Conservation (phyloP, 2,113 vertebrate species). For the Callipepla squamata region DNA sequence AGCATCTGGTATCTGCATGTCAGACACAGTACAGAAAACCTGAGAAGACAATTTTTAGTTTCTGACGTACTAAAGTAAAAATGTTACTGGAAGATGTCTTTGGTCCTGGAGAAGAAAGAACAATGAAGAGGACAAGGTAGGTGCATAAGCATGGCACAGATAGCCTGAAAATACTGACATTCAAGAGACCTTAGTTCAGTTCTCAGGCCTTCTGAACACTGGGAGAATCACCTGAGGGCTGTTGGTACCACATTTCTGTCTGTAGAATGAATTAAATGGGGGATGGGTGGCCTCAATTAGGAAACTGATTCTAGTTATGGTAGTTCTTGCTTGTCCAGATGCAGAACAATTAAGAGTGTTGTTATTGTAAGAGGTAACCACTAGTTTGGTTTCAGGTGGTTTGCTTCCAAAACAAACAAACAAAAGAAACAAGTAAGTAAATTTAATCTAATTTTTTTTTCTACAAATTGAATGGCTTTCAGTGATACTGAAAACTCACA, state of each 20-base stretch:
- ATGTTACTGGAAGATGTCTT: background rate
- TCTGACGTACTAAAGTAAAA: background rate
- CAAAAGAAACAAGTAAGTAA: background rate
- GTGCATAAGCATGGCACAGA: background rate
- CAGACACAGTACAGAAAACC: background rate
- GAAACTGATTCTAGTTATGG: background rate
- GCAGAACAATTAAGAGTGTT: background rate
- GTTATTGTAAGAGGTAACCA: background rate
- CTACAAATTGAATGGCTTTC: background rate
- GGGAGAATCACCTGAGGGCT: background rate
- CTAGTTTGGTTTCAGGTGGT: background rate
- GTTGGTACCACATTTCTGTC: background rate
- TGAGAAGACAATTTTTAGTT: background rate
- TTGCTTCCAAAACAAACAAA: background rate
- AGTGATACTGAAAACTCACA: background rate
- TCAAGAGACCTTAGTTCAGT: background rate
- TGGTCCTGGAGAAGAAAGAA: background rate
- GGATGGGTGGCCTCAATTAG: background rate
- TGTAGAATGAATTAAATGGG: background rate
- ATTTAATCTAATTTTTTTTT: background rate
- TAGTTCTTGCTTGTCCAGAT: background rate
- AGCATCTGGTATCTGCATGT: background rate
- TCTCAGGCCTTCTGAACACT: background rate
- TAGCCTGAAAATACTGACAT: background rate
- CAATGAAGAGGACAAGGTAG: background rate